These are phyloP conservation scores for Lobophora halterata DNA, from an alignment of 2,888 invertebrate genomes.

Conservation along the genomic window DNA sequence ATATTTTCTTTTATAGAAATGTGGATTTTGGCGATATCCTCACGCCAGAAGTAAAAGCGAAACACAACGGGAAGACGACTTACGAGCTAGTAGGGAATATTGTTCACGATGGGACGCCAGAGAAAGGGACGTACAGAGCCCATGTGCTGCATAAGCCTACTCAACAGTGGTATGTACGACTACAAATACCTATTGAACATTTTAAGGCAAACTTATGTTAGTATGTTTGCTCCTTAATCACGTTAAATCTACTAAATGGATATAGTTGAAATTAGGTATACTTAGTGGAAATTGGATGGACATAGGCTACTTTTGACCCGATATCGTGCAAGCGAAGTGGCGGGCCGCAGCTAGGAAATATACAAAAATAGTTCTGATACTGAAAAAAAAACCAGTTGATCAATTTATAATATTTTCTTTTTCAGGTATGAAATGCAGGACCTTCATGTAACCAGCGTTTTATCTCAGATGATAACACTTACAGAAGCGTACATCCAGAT, in stretches of 20 bases:
- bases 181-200: no score
- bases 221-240: no score
- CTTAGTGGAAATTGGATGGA: no score
- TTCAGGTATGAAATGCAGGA: conserved; percentile 94
- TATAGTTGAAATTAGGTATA: no score
- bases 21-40: conserved; percentile 98
- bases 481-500: conserved; percentile 99
- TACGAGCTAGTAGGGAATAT: conserved; percentile 99
- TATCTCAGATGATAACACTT: conserved; percentile 99
- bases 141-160: conserved; percentile 95
- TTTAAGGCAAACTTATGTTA: no score
- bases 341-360: no score
- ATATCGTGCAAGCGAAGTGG: no score
- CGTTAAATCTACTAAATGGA: no score
- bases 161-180: conserved; percentile 86
- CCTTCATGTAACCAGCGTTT: conserved; percentile 97
- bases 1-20: conserved; percentile 83
- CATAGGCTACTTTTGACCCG: no score
- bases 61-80: conserved; percentile 88
- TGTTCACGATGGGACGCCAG: conserved; percentile 98
- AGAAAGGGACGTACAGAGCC: conserved; percentile 95
- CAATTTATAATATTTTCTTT: conserved; percentile 28
- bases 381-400: no score
- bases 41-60: conserved; percentile 89
- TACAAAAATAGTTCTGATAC: no score